Percentiles rank a stretch among this genome's conserved stretches.
Evolutionary conservation across 2,888 invertebrate genomes (phyloP).

Genomic region (Matsumyia berberina): DNA sequence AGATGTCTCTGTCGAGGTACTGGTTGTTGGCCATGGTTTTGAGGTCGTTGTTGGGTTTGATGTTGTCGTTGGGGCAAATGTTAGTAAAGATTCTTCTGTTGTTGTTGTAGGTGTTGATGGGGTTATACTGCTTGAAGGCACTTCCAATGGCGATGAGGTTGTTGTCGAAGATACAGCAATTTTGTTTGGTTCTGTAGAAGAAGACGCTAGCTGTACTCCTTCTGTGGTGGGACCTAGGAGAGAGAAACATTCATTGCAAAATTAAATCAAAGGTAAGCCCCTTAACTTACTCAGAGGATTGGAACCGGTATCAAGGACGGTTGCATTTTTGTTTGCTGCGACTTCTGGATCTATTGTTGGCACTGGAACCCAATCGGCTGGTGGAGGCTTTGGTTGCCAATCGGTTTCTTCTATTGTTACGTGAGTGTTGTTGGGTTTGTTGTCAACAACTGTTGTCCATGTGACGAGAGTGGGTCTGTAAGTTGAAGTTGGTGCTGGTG

Average conservation of each 20-base stretch:
- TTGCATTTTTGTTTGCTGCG: constrained; percentile 78
- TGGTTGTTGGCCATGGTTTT: constrained; percentile 12
- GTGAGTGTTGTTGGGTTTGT: constrained; percentile 78
- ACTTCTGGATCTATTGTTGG: constrained; percentile 80
- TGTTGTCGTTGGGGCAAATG: constrained; percentile 44
- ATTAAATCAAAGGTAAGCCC: no score
- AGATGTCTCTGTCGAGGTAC: constrained; percentile 30
- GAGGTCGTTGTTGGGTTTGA: constrained; percentile 11
- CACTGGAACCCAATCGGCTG: constrained; percentile 82
- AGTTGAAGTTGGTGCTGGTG: constrained; percentile 78
- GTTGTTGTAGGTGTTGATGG: constrained; percentile 62
- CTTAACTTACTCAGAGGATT: constrained; percentile 30
- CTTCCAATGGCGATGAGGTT: constrained; percentile 4
- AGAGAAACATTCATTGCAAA: neutral
- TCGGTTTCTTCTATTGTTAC: constrained; percentile 80
- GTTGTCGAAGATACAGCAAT: constrained; percentile 57
- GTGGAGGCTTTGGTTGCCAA: constrained; percentile 80
- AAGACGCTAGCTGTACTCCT: constrained; percentile 56
- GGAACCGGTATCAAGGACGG: constrained; percentile 68
- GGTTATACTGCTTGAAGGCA: constrained; percentile 49
- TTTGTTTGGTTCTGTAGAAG: constrained; percentile 79
- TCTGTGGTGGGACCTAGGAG: constrained; percentile 54
- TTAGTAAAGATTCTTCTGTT: constrained; percentile 49
- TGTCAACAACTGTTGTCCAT: constrained; percentile 85
- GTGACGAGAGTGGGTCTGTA: constrained; percentile 85